phyloP scores from a whole-genome alignment of 2,888 invertebrate species.

The Eristalis arbustorum region DNA sequence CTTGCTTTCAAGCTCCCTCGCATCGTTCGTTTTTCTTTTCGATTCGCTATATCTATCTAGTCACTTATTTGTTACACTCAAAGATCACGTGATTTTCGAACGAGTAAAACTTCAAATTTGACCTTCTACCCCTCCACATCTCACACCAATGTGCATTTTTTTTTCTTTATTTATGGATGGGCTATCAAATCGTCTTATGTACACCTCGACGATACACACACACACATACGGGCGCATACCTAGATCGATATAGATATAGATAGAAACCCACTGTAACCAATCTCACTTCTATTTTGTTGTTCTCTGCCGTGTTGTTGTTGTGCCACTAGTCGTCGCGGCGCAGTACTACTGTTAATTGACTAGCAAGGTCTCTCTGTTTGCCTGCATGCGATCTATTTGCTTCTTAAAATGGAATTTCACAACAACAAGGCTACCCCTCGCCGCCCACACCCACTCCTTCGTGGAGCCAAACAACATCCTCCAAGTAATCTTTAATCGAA shows the following conservation, averaged over 20 bases:
- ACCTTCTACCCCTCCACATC: slow-evolving; percentile 10
- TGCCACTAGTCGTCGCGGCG: background rate
- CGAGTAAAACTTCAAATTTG: slow-evolving; percentile 3
- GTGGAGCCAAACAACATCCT: background rate
- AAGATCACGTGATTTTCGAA: slow-evolving; percentile 25
- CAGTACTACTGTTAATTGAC: slow-evolving; percentile 16
- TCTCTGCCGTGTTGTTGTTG: background rate
- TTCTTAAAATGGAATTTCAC: slow-evolving; percentile 17
- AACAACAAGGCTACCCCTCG: background rate
- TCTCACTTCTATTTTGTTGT: background rate
- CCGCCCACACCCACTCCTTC: background rate
- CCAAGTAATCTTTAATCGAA: slow-evolving; percentile 22
- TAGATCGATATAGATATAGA: background rate
- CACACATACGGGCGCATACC: background rate
- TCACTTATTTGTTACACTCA: background rate
- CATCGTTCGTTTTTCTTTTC: background rate
- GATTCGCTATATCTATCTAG: background rate
- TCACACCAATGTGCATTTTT: background rate
- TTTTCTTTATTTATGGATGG: background rate
- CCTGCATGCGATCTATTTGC: slow-evolving; percentile 20
- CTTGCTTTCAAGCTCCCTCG: background rate
- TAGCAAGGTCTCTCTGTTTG: slow-evolving; percentile 15
- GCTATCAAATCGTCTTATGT: background rate
- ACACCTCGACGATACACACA: background rate
- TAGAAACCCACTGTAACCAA: background rate